A percentile compares a stretch with the other conserved stretches of the same genome.
phyloP scores from a whole-genome alignment of 2,113 vertebrate species.

The Diphyllodes magnificus region DNA sequence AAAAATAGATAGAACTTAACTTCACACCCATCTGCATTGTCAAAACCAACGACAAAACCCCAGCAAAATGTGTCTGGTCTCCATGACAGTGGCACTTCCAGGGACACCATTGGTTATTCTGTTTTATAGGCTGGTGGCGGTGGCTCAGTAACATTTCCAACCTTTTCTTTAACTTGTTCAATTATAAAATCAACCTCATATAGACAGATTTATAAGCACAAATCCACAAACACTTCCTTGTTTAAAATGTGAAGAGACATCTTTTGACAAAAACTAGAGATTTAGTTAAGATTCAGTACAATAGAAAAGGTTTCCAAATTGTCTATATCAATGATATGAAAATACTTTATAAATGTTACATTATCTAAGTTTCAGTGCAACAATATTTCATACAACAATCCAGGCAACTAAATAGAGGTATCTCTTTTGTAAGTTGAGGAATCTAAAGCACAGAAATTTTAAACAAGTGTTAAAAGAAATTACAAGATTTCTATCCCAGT shows the following conservation, averaged over 20 bases:
- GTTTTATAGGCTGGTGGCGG: neutral
- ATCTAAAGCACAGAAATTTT: neutral
- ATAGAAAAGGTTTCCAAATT: slow-evolving; percentile 29
- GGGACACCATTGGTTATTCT: neutral
- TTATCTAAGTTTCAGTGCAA: slow-evolving; percentile 1
- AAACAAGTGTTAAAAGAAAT: neutral
- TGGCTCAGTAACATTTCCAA: neutral
- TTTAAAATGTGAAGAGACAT: neutral
- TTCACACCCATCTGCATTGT: neutral
- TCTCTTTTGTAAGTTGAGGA: neutral
- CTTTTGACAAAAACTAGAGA: neutral
- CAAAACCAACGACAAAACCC: neutral
- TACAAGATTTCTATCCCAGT: neutral
- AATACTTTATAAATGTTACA: slow-evolving; percentile 23
- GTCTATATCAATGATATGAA: slow-evolving; percentile 31
- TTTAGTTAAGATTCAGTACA: slow-evolving; percentile 12
- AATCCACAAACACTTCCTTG: neutral
- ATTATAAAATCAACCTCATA: neutral
- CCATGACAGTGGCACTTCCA: neutral
- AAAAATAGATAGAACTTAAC: neutral
- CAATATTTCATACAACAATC: neutral
- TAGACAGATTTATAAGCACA: neutral
- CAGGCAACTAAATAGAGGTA: neutral
- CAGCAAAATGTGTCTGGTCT: neutral
- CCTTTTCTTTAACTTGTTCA: neutral